Conservation (phyloP, 2,113 vertebrate genomes). For the Oxyruncus cristatus region DNA sequence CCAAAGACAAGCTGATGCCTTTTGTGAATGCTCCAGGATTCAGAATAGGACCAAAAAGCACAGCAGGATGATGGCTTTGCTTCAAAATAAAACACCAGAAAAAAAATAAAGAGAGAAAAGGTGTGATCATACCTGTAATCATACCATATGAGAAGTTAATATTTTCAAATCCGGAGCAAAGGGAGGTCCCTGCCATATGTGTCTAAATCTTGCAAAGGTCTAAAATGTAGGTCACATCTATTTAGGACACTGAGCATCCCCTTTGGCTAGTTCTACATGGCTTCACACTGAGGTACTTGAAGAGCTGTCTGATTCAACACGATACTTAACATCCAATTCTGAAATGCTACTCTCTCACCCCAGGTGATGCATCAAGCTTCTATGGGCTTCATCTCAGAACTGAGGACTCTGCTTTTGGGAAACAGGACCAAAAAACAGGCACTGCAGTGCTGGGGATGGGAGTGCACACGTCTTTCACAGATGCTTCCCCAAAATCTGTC, state of each 20-base stretch:
- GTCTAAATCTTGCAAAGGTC: slow-evolving; percentile 36
- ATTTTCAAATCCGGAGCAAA: slow-evolving; percentile 9
- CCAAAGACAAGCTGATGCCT: not conserved
- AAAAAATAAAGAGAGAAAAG: not conserved
- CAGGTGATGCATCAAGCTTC: not conserved
- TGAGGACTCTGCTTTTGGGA: not conserved
- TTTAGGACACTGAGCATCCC: slow-evolving; percentile 51
- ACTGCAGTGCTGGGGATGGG: not conserved
- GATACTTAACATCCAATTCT: not conserved
- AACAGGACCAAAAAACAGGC: not conserved
- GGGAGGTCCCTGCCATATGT: slow-evolving; percentile 27
- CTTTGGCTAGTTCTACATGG: slow-evolving; percentile 38
- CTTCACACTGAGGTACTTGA: not conserved
- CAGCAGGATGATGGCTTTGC: not conserved
- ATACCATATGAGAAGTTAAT: not conserved
- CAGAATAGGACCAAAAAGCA: not conserved
- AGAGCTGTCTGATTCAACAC: not conserved
- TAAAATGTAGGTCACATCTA: slow-evolving; percentile 60
- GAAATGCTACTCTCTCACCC: not conserved
- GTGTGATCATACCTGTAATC: not conserved
- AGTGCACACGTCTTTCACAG: rapidly evolving
- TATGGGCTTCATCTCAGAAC: not conserved
- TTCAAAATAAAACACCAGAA: not conserved
- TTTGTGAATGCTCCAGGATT: not conserved
- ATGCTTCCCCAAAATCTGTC: not conserved